phyloP scores from a whole-genome alignment of 2,888 invertebrate genomes.

The Hedya salicella region DNA sequence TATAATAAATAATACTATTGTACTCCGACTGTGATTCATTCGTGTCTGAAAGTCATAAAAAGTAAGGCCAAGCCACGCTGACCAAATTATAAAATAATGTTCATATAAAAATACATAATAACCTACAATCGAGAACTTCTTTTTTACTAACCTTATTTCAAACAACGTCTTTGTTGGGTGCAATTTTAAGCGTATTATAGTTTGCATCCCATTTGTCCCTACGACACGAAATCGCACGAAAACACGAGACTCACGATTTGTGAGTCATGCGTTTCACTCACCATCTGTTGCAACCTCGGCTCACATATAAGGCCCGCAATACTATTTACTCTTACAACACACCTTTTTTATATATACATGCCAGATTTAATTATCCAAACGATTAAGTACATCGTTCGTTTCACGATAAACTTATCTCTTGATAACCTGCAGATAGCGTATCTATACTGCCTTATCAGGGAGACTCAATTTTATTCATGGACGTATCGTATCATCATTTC shows the following conservation, averaged over 20 bases:
- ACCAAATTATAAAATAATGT: conserved; percentile 4
- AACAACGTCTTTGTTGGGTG: conserved; percentile 15
- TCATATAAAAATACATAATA: conserved; percentile 9
- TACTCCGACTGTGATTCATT: conserved; percentile 12
- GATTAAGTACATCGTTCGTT: conserved; percentile 38
- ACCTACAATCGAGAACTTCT: conserved; percentile 10
- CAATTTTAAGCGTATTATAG: conserved; percentile 36
- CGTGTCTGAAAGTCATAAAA: background rate
- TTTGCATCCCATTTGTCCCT: conserved; percentile 27
- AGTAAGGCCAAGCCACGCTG: conserved; percentile 1
- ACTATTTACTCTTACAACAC: conserved; percentile 39
- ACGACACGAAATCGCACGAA: conserved; percentile 44
- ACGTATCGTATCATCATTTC: conserved; percentile 37
- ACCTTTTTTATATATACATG: conserved; percentile 32
- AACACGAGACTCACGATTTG: conserved; percentile 53
- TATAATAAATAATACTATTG: background rate
- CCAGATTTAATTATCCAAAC: conserved; percentile 40
- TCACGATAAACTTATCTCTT: conserved; percentile 36
- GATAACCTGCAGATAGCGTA: conserved; percentile 28
- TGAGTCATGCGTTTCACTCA: conserved; percentile 59
- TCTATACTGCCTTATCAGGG: conserved; percentile 24
- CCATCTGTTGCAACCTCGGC: conserved; percentile 70
- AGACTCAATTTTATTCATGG: conserved; percentile 41
- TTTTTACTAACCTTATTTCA: conserved; percentile 31
- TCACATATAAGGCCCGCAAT: conserved; percentile 31